These are phyloP conservation scores for Trachelus iudaicus DNA, from an alignment of 2,888 invertebrate genomes.

Conservation along the genomic window DNA sequence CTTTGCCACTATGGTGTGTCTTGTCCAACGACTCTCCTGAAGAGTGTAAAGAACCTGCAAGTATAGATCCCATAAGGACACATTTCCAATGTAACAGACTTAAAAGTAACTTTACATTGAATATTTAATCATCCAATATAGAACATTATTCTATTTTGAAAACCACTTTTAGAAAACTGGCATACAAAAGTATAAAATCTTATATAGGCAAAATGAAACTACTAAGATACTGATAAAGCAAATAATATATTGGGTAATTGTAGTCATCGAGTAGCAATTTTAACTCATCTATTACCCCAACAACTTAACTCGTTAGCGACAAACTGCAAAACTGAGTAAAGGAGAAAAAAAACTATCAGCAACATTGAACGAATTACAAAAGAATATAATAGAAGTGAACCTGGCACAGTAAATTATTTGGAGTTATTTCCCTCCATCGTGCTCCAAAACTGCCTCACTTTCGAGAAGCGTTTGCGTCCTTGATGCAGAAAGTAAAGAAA, in stretches of 20 bases:
- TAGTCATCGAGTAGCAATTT: background rate
- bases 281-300: background rate
- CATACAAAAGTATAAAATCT: background rate
- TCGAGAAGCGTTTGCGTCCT: slow-evolving; percentile 65
- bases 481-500: slow-evolving; percentile 46
- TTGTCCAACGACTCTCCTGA: slow-evolving; percentile 63
- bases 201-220: background rate
- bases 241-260: background rate
- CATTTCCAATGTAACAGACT: background rate
- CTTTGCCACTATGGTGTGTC: slow-evolving; percentile 57
- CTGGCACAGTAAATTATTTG: slow-evolving; percentile 24
- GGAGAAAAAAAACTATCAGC: background rate
- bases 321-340: background rate
- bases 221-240: background rate
- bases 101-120: background rate
- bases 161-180: background rate
- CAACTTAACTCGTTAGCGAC: background rate
- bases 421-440: slow-evolving; percentile 61
- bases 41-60: slow-evolving; percentile 63
- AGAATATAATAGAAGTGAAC: slow-evolving; percentile 12
- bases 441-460: slow-evolving; percentile 64
- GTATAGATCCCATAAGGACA: background rate
- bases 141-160: background rate
- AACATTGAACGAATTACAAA: background rate
- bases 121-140: background rate